phyloP scores from a whole-genome alignment of 1,140 invertebrate species.

The Lutraria rhynchaena region DNA sequence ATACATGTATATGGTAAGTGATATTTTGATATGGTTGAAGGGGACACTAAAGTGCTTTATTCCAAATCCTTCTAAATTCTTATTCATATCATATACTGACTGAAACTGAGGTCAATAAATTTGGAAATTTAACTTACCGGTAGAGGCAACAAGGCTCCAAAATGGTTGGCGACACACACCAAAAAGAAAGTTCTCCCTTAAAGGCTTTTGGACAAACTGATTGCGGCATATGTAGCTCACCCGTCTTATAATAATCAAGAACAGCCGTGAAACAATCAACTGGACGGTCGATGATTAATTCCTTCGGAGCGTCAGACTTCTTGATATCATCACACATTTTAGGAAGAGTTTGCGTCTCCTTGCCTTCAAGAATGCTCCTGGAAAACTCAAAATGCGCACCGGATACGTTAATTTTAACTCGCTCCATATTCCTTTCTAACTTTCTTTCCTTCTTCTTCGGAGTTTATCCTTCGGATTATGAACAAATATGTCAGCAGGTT shows the following conservation, averaged over 20 bases:
- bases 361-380: conserved; percentile 9
- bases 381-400: conserved; percentile 34
- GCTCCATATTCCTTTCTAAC: not conserved
- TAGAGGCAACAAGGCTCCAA: conserved; percentile 72
- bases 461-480: no score
- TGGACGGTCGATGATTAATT: conserved; percentile 46
- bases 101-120: no score
- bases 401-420: conserved; percentile 36
- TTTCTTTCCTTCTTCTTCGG: no score
- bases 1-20: no score
- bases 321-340: not conserved
- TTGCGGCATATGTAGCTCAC: conserved; percentile 70
- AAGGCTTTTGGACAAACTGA: conserved; percentile 66
- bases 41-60: no score
- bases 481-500: no score
- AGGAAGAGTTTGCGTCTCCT: not conserved
- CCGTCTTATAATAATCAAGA: conserved; percentile 66
- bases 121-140: conserved; percentile 32
- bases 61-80: no score
- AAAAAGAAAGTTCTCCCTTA: conserved; percentile 71
- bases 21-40: no score
- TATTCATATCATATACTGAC: no score
- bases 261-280: conserved; percentile 65
- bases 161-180: conserved; percentile 63
- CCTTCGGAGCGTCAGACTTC: not conserved